phyloP scores from a whole-genome alignment of 2,113 vertebrate species.

The Verasper variegatus region DNA sequence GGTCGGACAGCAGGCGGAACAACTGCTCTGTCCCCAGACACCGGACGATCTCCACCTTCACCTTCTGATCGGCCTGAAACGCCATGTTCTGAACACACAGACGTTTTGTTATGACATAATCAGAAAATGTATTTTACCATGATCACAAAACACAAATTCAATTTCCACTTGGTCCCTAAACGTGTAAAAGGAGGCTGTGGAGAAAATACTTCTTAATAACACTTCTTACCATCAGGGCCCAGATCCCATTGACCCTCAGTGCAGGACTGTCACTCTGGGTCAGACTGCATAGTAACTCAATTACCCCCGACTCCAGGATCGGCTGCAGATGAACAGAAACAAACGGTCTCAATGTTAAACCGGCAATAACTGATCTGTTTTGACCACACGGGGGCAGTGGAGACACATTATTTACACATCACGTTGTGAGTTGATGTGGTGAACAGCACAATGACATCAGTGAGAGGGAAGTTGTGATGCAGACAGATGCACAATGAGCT shows the following conservation, averaged over 20 bases:
- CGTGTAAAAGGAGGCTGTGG: not conserved
- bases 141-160: too few species aligned
- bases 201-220: not conserved
- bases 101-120: not conserved
- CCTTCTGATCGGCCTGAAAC: constrained; percentile 99
- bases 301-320: constrained; percentile 97
- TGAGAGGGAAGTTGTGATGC: too few species aligned
- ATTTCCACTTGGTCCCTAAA: too few species aligned
- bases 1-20: constrained; percentile 96
- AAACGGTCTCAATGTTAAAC: not conserved
- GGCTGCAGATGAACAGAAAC: constrained; percentile 80
- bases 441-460: too few species aligned
- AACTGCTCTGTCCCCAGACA: constrained; percentile 97
- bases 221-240: constrained; percentile 95
- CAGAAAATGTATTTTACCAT: not conserved
- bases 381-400: not conserved
- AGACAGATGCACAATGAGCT: too few species aligned
- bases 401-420: not conserved
- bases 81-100: constrained; percentile 91
- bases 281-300: constrained; percentile 97
- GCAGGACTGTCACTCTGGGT: constrained; percentile 98
- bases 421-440: too few species aligned
- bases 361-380: not conserved
- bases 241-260: constrained; percentile 97
- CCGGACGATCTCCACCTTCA: constrained; percentile 96